Percentiles rank a stretch among this genome's conserved stretches.
Evolutionary conservation across 2,888 invertebrate species (phyloP).

Genomic region (Ormyrus rosae): DNA sequence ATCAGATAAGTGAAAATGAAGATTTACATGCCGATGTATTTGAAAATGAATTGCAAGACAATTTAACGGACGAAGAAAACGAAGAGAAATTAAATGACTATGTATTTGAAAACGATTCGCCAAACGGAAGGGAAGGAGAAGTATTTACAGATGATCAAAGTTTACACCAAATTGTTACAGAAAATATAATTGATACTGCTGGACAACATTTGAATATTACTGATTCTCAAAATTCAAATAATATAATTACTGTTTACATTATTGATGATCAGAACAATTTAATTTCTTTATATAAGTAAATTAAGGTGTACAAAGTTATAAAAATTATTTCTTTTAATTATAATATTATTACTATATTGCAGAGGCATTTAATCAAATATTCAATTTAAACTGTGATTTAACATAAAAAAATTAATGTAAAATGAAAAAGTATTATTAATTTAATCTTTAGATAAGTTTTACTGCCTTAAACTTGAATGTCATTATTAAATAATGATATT

Average conservation of each 20-base stretch:
- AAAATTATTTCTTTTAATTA: neutral
- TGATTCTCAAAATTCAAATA: neutral
- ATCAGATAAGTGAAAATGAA: neutral
- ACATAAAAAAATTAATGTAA: neutral
- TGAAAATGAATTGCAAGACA: constrained; percentile 1
- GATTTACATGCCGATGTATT: neutral
- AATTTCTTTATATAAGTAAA: constrained; percentile 7
- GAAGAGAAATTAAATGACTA: neutral
- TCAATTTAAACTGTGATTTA: neutral
- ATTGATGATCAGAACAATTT: neutral
- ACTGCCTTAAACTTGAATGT: neutral
- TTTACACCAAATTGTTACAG: neutral
- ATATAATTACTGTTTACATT: neutral
- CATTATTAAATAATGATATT: neutral
- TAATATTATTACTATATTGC: neutral
- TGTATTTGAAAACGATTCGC: neutral
- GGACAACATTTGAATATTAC: neutral
- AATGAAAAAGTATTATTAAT: neutral
- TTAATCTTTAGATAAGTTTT: neutral
- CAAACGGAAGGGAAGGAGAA: neutral
- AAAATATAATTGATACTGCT: neutral
- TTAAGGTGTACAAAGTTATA: neutral
- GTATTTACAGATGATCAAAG: neutral
- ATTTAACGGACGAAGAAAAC: neutral
- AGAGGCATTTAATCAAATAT: neutral